Percentiles rank a stretch among this genome's conserved stretches.
These are phyloP conservation scores for Acanthis flammea DNA, from an alignment of 2,797 vertebrate species.

Conservation along the genomic window DNA sequence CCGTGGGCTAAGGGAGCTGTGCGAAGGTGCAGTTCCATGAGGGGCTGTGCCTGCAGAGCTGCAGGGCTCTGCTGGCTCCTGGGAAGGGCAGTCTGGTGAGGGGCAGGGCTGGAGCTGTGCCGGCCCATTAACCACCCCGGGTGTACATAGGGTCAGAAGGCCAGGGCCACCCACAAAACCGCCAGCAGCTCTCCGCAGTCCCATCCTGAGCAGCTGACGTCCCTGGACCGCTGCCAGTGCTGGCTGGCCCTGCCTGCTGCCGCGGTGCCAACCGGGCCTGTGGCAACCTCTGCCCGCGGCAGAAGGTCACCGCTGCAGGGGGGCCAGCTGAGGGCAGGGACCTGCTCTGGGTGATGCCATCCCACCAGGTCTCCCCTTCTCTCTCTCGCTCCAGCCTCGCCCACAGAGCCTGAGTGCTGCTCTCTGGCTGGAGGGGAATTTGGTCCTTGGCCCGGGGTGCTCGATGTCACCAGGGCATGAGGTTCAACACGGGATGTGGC, in stretches of 20 bases:
- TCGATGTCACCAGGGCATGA: not conserved
- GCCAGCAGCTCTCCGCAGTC: not conserved
- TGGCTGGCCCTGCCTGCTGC: not conserved
- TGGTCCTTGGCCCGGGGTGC: not conserved
- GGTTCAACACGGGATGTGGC: not conserved
- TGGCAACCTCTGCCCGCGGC: constrained; percentile 29
- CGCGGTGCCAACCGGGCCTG: fast-evolving
- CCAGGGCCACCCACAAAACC: not conserved
- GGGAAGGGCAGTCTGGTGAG: not conserved
- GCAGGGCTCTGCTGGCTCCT: fast-evolving
- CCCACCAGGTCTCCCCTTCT: not conserved
- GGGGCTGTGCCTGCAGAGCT: fast-evolving
- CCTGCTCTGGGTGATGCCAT: not conserved
- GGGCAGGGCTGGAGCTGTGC: constrained; percentile 1
- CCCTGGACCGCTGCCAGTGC: constrained; percentile 12
- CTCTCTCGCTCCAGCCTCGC: not conserved
- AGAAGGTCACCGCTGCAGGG: not conserved
- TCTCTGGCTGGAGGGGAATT: not conserved
- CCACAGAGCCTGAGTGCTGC: fast-evolving
- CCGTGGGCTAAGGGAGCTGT: not conserved
- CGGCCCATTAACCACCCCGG: constrained; percentile 37
- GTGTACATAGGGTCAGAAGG: constrained; percentile 46
- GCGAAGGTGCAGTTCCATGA: fast-evolving
- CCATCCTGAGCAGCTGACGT: constrained; percentile 25
- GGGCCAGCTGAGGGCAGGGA: not conserved